Base-by-base conservation (phyloP, 2,888 invertebrate genomes). In the Microctonus hyperodae region DNA sequence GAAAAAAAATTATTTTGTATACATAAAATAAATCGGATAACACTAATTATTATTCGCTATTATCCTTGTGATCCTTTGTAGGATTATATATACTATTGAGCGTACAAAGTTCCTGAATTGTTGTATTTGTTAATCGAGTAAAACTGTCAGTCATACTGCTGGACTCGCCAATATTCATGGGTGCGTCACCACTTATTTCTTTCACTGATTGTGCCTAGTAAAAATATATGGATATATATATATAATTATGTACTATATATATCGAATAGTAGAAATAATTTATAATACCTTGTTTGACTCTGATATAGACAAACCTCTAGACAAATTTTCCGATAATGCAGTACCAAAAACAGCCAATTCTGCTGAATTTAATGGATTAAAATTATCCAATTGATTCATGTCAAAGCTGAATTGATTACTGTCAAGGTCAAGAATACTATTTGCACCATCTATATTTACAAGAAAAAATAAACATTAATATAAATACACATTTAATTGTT, bases 71-170 rank as follows among this genome's bases (percentile, higher is more conserved):
- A 61, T 73, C 70, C 40, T 66, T 72, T 40, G 67, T 70, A 44
- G 76, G 68, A 72, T 79, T 80, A 70, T 79, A 81, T 70, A 83
- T 75, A 61, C 75, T 77, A 68, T 82, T 84, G 63, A 83, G 72
- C 57, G 77, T 79, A 69, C 81, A 81, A 57, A 85, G 78, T 67
- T 85, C 85, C 67, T 86, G 84, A 48, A 85, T 82, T 31, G 85
- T 84, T 44, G 76, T 84, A 61, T 85, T 85, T 1, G 86, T 85
- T 60, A 88, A 75, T 72, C 85, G 84, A n/a, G 86, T 87, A 69
- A 88, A 86, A 77, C 88, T 88, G 70, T 88, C 88, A 2, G 86
- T 86, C 86, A 87, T 87, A 74, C 85, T 86, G 61, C 80, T 69
- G 20, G 64, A 72, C 31, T 69, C 71, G 61, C 78, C 79, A 16